phyloP scores from a whole-genome alignment of 1,140 invertebrate genomes.

The Sarcophaga bullata region DNA sequence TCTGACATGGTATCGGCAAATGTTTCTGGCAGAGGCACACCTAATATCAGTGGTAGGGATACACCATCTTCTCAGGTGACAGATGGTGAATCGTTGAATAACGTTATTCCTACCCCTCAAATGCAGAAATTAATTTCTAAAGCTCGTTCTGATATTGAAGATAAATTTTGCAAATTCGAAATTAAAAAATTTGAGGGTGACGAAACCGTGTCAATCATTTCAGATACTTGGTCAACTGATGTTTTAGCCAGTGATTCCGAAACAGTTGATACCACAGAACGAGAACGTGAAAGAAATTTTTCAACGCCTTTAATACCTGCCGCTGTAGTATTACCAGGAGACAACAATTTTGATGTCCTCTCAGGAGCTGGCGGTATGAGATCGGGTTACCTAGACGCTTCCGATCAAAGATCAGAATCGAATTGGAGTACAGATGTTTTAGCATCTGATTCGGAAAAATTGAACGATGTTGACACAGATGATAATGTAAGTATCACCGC shows the following conservation, averaged over 20 bases:
- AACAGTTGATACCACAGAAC: slow-evolving; percentile 77
- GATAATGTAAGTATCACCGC: slow-evolving; percentile 79
- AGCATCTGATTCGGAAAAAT: slow-evolving; percentile 91
- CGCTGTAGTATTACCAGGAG: slow-evolving; percentile 62
- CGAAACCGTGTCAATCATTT: slow-evolving; percentile 94
- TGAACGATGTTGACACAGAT: slow-evolving; percentile 88
- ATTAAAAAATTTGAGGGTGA: slow-evolving; percentile 91
- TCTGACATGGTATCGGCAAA: slow-evolving; percentile 98
- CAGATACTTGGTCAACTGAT: slow-evolving; percentile 98
- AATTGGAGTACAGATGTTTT: slow-evolving; percentile 98
- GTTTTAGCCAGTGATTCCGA: slow-evolving; percentile 95
- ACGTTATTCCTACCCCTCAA: slow-evolving; percentile 65
- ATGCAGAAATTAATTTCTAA: slow-evolving; percentile 76
- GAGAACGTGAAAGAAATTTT: slow-evolving; percentile 66
- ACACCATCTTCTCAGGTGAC: slow-evolving; percentile 93
- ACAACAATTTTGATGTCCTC: slow-evolving; percentile 59
- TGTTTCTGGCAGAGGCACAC: slow-evolving; percentile 87
- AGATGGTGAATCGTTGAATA: slow-evolving; percentile 76
- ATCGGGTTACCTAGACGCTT: slow-evolving; percentile 72
- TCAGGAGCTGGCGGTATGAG: slow-evolving; percentile 39
- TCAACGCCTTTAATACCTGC: slow-evolving; percentile 64
- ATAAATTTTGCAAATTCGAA: slow-evolving; percentile 99
- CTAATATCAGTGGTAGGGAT: slow-evolving; percentile 84
- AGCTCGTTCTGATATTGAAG: slow-evolving; percentile 91
- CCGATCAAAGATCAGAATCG: slow-evolving; percentile 90